Evolutionary conservation across 2,888 invertebrate genomes (phyloP).

Genomic region (Pteria penguin): DNA sequence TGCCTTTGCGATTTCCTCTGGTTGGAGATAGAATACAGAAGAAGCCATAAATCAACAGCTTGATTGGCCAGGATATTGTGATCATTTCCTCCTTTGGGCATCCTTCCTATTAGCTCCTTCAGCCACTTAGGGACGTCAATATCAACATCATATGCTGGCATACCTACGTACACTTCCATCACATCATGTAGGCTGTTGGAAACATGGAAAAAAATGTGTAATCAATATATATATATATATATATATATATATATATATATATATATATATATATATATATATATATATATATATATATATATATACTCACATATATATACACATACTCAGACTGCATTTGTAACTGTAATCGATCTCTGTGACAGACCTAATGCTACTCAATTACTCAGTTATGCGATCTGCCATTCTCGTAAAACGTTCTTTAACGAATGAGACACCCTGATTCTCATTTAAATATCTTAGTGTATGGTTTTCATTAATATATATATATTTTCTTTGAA

Average conservation of each 20-base stretch:
- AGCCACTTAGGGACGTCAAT: constrained; percentile 19
- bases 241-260: background rate
- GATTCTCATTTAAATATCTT: too few relatives aligned
- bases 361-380: too few relatives aligned
- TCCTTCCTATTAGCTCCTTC: constrained; percentile 1
- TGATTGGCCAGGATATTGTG: constrained; percentile 5
- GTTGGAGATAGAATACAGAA: constrained; percentile 6
- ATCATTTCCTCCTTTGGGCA: background rate
- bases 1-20: constrained; percentile 6
- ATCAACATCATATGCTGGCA: constrained; percentile 16
- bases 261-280: background rate
- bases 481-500: too few relatives aligned
- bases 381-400: too few relatives aligned
- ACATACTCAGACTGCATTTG: too few relatives aligned
- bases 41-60: constrained; percentile 19
- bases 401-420: too few relatives aligned
- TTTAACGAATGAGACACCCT: too few relatives aligned
- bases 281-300: background rate
- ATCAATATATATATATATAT: too few relatives aligned
- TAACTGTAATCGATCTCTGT: too few relatives aligned
- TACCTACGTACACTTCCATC: constrained; percentile 11
- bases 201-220: background rate
- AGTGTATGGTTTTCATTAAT: too few relatives aligned
- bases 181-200: constrained; percentile 3
- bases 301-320: too few relatives aligned